phyloP scores from a whole-genome alignment of 2,797 vertebrate species.

The Poeciliopsis infans region DNA sequence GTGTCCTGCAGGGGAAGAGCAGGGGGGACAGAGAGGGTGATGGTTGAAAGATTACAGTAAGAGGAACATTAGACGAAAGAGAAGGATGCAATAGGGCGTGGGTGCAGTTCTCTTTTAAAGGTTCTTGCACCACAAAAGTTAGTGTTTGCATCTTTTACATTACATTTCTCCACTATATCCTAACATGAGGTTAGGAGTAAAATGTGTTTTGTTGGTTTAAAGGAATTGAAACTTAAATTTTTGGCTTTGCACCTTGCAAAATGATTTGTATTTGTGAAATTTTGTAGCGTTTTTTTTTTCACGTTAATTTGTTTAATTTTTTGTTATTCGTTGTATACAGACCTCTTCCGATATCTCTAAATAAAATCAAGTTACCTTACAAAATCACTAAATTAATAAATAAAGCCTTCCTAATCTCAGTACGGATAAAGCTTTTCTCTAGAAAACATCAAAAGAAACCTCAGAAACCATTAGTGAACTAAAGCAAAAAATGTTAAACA shows the following conservation, averaged over 20 bases:
- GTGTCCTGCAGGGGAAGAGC: conserved; percentile 58
- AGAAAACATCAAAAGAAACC: not conserved
- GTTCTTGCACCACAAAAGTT: conserved; percentile 46
- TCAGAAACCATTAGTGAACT: not conserved
- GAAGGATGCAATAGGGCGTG: conserved; percentile 60
- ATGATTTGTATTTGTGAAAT: not conserved
- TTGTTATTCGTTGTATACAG: not conserved
- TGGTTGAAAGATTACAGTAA: conserved; percentile 62
- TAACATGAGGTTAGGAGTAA: conserved; percentile 29
- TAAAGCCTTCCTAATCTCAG: not conserved
- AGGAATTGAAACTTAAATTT: not conserved
- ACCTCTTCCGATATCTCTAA: not conserved
- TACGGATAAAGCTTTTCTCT: not conserved
- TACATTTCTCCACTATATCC: not conserved
- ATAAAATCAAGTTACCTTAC: not conserved
- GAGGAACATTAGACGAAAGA: conserved; percentile 57
- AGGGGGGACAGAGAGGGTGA: conserved; percentile 28
- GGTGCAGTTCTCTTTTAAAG: conserved; percentile 67
- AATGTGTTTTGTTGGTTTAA: conserved; percentile 8
- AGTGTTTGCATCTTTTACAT: conserved; percentile 16
- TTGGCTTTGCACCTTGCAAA: not conserved
- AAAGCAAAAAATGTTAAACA: not conserved
- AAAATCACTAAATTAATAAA: not conserved
- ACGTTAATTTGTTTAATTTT: not conserved
- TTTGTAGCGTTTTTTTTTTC: not conserved